phyloP scores from a whole-genome alignment of 1,140 invertebrate species.

The Ceratoteleas bidentatus region DNA sequence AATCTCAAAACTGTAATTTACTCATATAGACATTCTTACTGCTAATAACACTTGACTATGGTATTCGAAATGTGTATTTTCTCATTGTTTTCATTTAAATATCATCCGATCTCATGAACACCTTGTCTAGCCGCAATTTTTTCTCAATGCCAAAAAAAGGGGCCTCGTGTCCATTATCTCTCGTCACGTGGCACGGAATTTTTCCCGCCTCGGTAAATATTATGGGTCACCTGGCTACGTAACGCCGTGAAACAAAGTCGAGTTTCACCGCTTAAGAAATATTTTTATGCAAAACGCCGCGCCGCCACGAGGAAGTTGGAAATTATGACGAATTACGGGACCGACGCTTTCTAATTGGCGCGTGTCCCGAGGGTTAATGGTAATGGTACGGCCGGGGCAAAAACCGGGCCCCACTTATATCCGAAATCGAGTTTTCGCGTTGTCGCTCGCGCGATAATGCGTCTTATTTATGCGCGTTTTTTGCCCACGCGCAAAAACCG shows the following conservation, averaged over 20 bases:
- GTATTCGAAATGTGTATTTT: no score
- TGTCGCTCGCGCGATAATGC: constrained; percentile 27
- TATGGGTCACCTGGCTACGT: no score
- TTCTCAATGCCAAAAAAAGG: no score
- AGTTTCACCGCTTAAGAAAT: constrained; percentile 6
- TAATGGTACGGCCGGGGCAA: not conserved
- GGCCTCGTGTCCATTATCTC: no score
- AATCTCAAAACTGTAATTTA: no score
- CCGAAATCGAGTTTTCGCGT: constrained; percentile 15
- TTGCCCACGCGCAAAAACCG: constrained; percentile 30
- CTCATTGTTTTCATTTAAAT: no score
- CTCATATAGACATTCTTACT: no score
- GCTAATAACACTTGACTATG: no score
- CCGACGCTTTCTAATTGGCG: constrained; percentile 36
- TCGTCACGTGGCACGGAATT: no score
- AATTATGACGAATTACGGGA: constrained; percentile 36
- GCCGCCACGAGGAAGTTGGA: constrained; percentile 24
- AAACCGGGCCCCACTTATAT: constrained; percentile 6
- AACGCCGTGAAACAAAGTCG: not conserved
- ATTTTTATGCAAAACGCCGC: constrained; percentile 31
- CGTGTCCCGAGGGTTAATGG: constrained; percentile 24
- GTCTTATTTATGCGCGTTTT: constrained; percentile 47
- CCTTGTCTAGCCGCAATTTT: no score
- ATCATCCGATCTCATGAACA: no score
- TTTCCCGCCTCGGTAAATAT: no score